Evolutionary conservation across 2,113 vertebrate species (phyloP).

Genomic region (Synodontis membranacea): DNA sequence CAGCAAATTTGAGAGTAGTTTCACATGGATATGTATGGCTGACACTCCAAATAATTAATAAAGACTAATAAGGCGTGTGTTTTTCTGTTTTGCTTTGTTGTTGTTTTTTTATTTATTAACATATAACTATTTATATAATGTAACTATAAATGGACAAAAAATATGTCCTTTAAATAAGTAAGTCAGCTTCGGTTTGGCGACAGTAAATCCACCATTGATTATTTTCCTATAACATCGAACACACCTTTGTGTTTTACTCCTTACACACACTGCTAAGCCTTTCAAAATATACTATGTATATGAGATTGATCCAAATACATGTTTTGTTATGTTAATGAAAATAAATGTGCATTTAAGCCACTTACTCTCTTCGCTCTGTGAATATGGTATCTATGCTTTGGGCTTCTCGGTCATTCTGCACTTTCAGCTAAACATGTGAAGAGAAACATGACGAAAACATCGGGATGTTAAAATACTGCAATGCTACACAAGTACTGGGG

Average conservation of each 20-base stretch:
- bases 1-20: background rate
- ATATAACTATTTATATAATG: background rate
- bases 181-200: background rate
- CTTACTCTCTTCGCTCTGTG: constrained; percentile 90
- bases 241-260: background rate
- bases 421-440: constrained; percentile 78
- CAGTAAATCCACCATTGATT: background rate
- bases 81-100: too few species aligned
- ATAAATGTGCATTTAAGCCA: constrained; percentile 47
- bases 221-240: background rate
- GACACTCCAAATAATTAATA: background rate
- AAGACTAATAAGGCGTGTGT: background rate
- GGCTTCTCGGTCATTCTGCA: constrained; percentile 86
- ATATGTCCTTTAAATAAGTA: background rate
- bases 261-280: background rate
- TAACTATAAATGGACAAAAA: background rate
- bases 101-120: background rate
- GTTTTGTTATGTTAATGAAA: background rate
- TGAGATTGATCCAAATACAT: background rate
- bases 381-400: constrained; percentile 90
- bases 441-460: background rate
- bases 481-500: background rate
- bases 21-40: background rate
- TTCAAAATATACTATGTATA: background rate
- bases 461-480: background rate